Base-by-base conservation (phyloP, 2,113 vertebrate genomes). In the Plotosus lineatus region DNA sequence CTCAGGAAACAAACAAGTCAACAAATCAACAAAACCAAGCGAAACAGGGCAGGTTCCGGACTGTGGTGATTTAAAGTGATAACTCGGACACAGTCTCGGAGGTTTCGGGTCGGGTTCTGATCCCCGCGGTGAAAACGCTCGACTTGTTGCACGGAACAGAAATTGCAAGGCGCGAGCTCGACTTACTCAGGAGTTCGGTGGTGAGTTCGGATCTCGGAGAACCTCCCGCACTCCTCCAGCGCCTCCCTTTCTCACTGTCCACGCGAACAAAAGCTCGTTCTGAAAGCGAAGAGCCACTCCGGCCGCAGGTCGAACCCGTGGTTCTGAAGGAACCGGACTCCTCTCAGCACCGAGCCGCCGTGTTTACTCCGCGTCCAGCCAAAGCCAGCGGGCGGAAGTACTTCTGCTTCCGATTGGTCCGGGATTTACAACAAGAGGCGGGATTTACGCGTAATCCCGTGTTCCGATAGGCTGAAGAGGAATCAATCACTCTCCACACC, bases 401-500 rank as follows among this genome's bases (percentile, higher is more conserved):
- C 71, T 48, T 68, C 31, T 8, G 9, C 10, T 23, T 31, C 56
- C 81, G 80, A 86, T 86, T 86, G 85, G 85, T 26, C 68, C 14
- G 58, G 36, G 3, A 8, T 21, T 56, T 12, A 2, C 73, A 69
- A 6, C 23, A 44, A 6, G 38, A 69, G 85, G 81, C 71, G 83
- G 85, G 74, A 71, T 44, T 42, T 19, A 1, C 23, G 31, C 12
- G 21, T 14, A 38, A 71, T 56, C 3, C 75, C 75, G 28, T 21
- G 28, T 50, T 40, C 8, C 15, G 15, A 86, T 66, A 85, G 78
- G 85, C 40, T 77, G 2, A 10, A 50, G 17, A 4, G 61, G 38
- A 56, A 78, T 86, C 83, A 75, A 81, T 85, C 81, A 85, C 48
- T 42, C 48, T 50, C 73, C 81, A 83, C 84, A 85, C 84, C 84